phyloP scores from a whole-genome alignment of 2,113 vertebrate genomes.

The Pyxicephalus adspersus region DNA sequence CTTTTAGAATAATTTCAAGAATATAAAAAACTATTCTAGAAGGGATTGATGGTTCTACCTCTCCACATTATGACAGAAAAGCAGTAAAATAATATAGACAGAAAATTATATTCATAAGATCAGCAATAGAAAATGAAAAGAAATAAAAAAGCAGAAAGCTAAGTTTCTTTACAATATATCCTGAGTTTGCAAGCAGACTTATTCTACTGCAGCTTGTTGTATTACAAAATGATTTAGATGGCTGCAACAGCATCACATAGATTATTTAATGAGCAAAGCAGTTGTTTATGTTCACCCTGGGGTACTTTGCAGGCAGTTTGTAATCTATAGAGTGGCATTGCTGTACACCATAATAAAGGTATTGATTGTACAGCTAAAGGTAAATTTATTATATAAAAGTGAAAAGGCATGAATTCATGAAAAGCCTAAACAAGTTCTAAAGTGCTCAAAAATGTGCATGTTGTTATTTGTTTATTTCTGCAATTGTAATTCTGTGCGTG shows the following conservation, averaged over 20 bases:
- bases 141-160: constrained; percentile 13
- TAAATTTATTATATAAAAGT: constrained; percentile 54
- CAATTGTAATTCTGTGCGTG: too few relatives aligned
- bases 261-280: constrained; percentile 55
- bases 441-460: constrained; percentile 33
- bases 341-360: constrained; percentile 50
- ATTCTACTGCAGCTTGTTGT: constrained; percentile 28
- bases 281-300: constrained; percentile 52
- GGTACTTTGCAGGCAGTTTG: constrained; percentile 51
- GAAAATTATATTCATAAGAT: constrained; percentile 4
- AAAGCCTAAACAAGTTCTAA: constrained; percentile 37
- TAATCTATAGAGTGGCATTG: constrained; percentile 42
- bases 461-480: constrained; percentile 30
- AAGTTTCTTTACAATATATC: constrained; percentile 26
- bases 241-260: constrained; percentile 37
- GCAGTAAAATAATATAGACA: background rate
- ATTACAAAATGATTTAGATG: constrained; percentile 49
- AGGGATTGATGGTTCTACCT: background rate
- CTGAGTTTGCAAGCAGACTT: constrained; percentile 1
- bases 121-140: background rate
- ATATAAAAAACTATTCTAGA: background rate
- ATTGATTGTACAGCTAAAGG: constrained; percentile 50
- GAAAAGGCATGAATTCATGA: constrained; percentile 44
- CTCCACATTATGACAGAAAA: background rate
- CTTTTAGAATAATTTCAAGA: too few relatives aligned